Evolutionary conservation across 2,797 vertebrate genomes (phyloP).

Genomic region (Pelobates cultripes): DNA sequence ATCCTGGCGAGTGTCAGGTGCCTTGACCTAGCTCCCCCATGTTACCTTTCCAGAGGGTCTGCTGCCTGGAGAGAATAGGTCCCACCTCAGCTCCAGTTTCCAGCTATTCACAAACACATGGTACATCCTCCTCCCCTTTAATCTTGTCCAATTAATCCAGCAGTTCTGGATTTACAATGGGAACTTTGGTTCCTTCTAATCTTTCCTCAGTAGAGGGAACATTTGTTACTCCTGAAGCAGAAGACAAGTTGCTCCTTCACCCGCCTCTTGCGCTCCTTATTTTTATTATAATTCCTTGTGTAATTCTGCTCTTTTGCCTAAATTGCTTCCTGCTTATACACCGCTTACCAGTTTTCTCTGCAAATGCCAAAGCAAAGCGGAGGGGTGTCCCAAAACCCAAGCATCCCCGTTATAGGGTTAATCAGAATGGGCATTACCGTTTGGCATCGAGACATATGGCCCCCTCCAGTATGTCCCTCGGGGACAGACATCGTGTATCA

Average conservation of each 20-base stretch:
- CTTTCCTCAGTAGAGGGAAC: slow-evolving; percentile 38
- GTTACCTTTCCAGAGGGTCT: too few relatives aligned
- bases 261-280: slow-evolving; percentile 69
- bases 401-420: not conserved
- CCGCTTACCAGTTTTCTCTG: slow-evolving; percentile 68
- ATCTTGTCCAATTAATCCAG: slow-evolving; percentile 19
- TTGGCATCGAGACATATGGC: not conserved
- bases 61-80: not conserved
- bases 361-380: slow-evolving; percentile 43
- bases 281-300: slow-evolving; percentile 76
- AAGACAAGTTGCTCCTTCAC: slow-evolving; percentile 59
- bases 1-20: too few relatives aligned
- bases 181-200: slow-evolving; percentile 20
- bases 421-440: not conserved
- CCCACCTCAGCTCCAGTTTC: not conserved
- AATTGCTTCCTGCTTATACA: slow-evolving; percentile 78
- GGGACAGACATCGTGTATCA: not conserved
- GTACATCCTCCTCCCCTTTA: slow-evolving; percentile 21
- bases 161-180: slow-evolving; percentile 20
- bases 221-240: slow-evolving; percentile 58
- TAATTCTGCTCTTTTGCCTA: slow-evolving; percentile 75
- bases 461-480: slow-evolving; percentile 57
- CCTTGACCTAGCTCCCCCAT: not conserved
- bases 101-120: slow-evolving; percentile 9
- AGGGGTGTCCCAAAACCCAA: not conserved